phyloP scores from a whole-genome alignment of 2,888 invertebrate genomes.

The Argyra leucocephala region DNA sequence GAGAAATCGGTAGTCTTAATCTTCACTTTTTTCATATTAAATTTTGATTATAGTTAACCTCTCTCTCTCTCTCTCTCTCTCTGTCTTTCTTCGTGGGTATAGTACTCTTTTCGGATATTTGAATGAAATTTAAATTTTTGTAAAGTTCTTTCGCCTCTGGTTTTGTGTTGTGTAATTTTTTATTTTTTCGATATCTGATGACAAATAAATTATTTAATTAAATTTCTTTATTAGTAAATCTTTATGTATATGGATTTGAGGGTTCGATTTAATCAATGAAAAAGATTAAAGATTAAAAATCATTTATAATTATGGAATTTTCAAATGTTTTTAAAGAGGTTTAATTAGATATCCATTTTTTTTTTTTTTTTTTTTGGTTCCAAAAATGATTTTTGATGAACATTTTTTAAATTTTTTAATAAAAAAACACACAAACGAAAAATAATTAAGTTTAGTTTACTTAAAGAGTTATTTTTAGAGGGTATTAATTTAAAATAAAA shows the following conservation, averaged over 20 bases:
- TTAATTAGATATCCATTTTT: too few relatives aligned
- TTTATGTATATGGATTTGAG: not conserved
- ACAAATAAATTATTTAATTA: conserved; percentile 2
- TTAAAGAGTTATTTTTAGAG: too few relatives aligned
- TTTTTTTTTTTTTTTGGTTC: too few relatives aligned
- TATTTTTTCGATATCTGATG: not conserved
- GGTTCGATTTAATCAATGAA: not conserved
- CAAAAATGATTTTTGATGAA: too few relatives aligned
- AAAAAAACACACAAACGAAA: too few relatives aligned
- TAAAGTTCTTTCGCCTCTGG: not conserved
- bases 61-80: too few relatives aligned
- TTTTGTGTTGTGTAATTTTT: too few relatives aligned
- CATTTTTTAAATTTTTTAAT: too few relatives aligned
- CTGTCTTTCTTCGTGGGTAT: not conserved
- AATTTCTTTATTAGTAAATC: conserved; percentile 1
- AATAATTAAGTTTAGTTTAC: too few relatives aligned
- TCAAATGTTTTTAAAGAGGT: not conserved
- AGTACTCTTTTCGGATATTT: not conserved
- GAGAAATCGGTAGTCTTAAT: not conserved
- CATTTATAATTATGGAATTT: not conserved
- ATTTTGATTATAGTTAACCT: not conserved
- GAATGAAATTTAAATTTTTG: not conserved
- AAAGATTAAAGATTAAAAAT: not conserved
- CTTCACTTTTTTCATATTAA: not conserved
- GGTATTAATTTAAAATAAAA: too few relatives aligned